Base-by-base conservation (phyloP, 2,888 invertebrate species). In the Scaptomyza caliginosa region DNA sequence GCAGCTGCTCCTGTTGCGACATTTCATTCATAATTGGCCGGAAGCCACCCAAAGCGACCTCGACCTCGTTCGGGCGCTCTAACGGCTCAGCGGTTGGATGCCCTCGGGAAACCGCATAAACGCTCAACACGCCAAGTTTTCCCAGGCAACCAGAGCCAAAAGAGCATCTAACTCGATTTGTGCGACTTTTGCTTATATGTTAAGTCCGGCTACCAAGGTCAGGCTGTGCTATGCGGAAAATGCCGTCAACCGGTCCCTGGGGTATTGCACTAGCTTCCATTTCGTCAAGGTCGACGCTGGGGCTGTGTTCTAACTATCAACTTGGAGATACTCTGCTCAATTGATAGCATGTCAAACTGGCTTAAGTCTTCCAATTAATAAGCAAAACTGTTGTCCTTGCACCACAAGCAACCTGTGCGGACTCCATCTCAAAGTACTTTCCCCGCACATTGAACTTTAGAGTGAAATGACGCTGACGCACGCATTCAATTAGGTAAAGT, bases 11-110 rank as follows among this genome's bases (percentile, higher is more conserved):
- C 56, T 62, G 30, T 46, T 32, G 32, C 30, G 77, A 75, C 60
- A 77, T 77, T 82, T 72, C 86, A 83, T 83, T 83, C 86, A 83
- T 86, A 83, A 86, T 86, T 83, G 77, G 67, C 67, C 67, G 67
- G 63, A 75, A 81, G 66, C 73, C 56, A 43, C 23, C 42, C 49
- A 69, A 36, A 30, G 56, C 59, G 81, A 40, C 78, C 82, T 80
- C 68, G 81, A 82, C 76, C 82, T 51, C 70, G 52, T 76, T 78
- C 40, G 4, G 36, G 43, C 40, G n/a, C n/a, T n/a, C n/a, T n/a
- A n/a, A n/a, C n/a, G n/a, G n/a, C n/a, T n/a, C n/a, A n/a, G n/a
- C n/a, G n/a, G n/a, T n/a, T 42, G 26, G 45, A 19, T 51, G 49
- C 58, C 82, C 73, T 56, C 64, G 66, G 82, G 80, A 84, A 72